Conservation (phyloP, 2,888 invertebrate genomes). For the Coelogynopora nodosa region DNA sequence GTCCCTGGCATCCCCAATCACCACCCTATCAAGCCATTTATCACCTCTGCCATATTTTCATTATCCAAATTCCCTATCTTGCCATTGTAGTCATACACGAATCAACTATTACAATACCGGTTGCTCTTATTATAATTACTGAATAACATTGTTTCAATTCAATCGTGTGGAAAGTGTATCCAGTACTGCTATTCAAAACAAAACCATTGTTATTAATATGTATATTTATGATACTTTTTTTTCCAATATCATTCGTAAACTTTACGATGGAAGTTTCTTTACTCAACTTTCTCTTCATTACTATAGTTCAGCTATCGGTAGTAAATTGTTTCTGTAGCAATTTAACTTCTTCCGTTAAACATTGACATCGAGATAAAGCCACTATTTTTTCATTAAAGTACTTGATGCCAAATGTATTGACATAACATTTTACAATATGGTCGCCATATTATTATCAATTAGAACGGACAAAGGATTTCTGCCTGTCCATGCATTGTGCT, state of each 20-base stretch:
- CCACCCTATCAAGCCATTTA: not conserved
- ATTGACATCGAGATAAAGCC: too few relatives aligned
- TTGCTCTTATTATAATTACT: too few relatives aligned
- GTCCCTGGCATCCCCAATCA: not conserved
- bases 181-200: too few relatives aligned
- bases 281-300: not conserved
- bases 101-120: not conserved
- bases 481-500: not conserved
- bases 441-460: not conserved
- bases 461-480: not conserved
- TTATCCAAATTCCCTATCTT: not conserved
- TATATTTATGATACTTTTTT: too few relatives aligned
- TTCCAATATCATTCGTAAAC: not conserved
- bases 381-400: not conserved
- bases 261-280: not conserved
- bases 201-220: too few relatives aligned
- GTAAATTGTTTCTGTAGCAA: too few relatives aligned
- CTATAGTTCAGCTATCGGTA: too few relatives aligned
- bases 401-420: too few relatives aligned
- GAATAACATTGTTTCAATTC: too few relatives aligned
- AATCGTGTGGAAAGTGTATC: too few relatives aligned
- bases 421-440: too few relatives aligned
- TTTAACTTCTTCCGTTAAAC: too few relatives aligned
- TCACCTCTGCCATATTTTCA: not conserved
- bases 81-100: conserved; percentile 7